Conservation (phyloP, 2,888 invertebrate species). For the Melanchra persicariae region DNA sequence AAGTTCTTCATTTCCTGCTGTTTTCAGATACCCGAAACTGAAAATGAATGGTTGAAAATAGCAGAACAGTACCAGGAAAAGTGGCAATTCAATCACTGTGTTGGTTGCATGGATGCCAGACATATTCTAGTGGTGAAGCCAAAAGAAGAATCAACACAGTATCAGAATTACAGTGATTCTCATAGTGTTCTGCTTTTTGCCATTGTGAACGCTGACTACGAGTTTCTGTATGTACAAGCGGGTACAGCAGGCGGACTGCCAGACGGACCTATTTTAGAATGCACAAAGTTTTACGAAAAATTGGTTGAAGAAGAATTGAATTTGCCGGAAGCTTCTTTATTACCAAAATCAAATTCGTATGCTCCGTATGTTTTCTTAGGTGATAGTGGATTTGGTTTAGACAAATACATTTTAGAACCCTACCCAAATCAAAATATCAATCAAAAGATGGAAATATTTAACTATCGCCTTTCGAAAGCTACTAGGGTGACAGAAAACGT, state of each 20-base stretch:
- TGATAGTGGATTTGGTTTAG: slow-evolving; percentile 17
- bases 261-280: neutral
- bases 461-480: slow-evolving; percentile 17
- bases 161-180: slow-evolving; percentile 16
- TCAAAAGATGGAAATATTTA: slow-evolving; percentile 8
- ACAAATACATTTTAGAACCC: slow-evolving; percentile 20
- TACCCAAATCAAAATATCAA: slow-evolving; percentile 5
- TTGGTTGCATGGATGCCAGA: slow-evolving; percentile 12
- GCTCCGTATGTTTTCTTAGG: slow-evolving; percentile 26
- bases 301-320: slow-evolving; percentile 6
- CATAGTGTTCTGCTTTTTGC: slow-evolving; percentile 18
- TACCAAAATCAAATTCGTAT: slow-evolving; percentile 1
- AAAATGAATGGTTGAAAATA: slow-evolving; percentile 17
- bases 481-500: slow-evolving; percentile 8
- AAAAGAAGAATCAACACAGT: slow-evolving; percentile 3
- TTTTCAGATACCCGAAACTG: slow-evolving; percentile 17
- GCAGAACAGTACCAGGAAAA: slow-evolving; percentile 9
- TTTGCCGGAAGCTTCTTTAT: neutral
- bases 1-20: neutral
- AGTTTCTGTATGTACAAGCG: slow-evolving; percentile 5
- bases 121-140: slow-evolving; percentile 14
- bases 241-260: neutral
- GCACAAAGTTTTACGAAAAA: slow-evolving; percentile 6
- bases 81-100: slow-evolving; percentile 21
- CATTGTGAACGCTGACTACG: slow-evolving; percentile 11